Base-by-base conservation (phyloP, 2,797 vertebrate species). In the Phyllotis vaccarum region DNA sequence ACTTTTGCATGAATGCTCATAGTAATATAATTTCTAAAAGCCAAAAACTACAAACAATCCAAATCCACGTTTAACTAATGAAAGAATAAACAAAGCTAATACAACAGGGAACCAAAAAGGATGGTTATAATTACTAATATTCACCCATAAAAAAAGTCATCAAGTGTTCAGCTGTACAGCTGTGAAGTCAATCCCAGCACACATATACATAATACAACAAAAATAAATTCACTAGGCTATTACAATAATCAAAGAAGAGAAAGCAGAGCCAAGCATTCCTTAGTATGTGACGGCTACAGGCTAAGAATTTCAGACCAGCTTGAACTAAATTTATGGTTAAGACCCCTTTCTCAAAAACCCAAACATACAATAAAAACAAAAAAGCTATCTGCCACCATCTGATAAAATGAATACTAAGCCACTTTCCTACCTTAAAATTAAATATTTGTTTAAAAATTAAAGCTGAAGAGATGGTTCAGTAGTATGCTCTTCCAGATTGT, bases 371-470 rank as follows among this genome's bases (percentile, higher is more conserved):
- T 31, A 43, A 66, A 46, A 31, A 81, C 37, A 49, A 89, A 37
- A 83, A 89, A 92, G 75, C 31, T 86, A 56, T 86, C 16, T 95
- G 60, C 81, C 40, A 90, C n/a, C 27, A 92, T 49, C 19, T 78
- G 11, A 82, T 91, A 60, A 19, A 62, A 78, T 7, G 64, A 86
- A 68, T 68, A 86, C 9, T 75, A 64, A 81, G 34, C 24, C 72
- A 76, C 82, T 40, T 72, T 37, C 14, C 46, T 68, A 78, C 49
- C 76, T 90, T 89, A 89, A 90, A 79, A 43, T 75, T 74, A 80
- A 85, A 54, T 60, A 49, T 91, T 78, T 34, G 52, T 54, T 70
- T 70, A 37, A 70, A 70, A 70, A 70, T 70, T 54, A 54, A 79
- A n/a, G 76, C 76, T 81, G 22, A 81, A 40, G 78, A 81, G 22